Evolutionary conservation across 2,797 vertebrate genomes (phyloP), one percentile per base, ranked within the genome.

Genomic region (Spinibarbus caldwelli): DNA sequence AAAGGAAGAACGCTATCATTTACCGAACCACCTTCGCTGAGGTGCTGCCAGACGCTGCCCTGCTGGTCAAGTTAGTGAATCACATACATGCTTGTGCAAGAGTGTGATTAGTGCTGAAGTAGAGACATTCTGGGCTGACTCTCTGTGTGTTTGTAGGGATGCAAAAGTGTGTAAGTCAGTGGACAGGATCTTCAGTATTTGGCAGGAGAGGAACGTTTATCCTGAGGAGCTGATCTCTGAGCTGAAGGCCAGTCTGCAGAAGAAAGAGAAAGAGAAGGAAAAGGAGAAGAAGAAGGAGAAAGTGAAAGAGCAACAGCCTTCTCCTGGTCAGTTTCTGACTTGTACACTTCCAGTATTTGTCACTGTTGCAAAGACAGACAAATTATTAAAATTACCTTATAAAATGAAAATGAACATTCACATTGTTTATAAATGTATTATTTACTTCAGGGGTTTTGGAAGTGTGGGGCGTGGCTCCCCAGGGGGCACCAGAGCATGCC

Each of bases 121-220:
- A 66, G 15, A 9, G 29, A 9, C 23, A 7, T 38, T 26, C 54
- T 34, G 10, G 4, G 1, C 38, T 68, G 12, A 54, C 26, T 80
- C 4, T 78, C 10, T 78, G 72, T 78, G 54, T 82, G 23, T 34
- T 64, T 68, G 6, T 89, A 99, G 98, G 93, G 98, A 99, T 88
- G 95, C 93, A 0, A 98, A 98, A 0, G 97, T 99, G 34, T 96
- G 96, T 36, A 98, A 96, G 89, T 97, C 98, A 15, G 93, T 99
- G 49, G 98, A 99, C 76, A 95, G 98, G 86, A 98, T 99, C 90
- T 97, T 99, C 92, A 94, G 96, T 73, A 99, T 99, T 88, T 99
- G 98, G 98, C 97, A 99, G 92, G 97, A 99, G 90, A 95, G 98
- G 84, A 98, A 95, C 0, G 97, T 99, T 75, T 99, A 99, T 89